Conservation (phyloP, 2,113 vertebrate genomes). For the Emydocephalus ijimae region DNA sequence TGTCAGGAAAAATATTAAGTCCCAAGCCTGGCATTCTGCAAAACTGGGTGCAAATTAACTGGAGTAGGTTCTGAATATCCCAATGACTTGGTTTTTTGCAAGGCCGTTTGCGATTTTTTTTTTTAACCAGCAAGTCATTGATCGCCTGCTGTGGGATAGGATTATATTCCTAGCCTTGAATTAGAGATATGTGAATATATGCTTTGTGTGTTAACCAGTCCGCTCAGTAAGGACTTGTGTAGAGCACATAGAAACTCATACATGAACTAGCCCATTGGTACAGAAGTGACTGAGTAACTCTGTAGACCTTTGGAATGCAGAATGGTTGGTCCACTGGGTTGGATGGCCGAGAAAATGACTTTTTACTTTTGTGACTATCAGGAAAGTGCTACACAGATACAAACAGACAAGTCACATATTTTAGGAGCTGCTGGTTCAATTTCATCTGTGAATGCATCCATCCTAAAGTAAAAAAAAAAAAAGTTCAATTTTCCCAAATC, state of each 20-base stretch:
- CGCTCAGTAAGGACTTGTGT: neutral
- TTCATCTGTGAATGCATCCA: neutral
- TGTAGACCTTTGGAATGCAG: neutral
- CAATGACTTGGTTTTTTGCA: neutral
- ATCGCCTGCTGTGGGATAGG: neutral
- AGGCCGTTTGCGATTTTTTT: neutral
- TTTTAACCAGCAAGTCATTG: neutral
- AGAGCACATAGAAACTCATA: neutral
- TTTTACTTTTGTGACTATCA: neutral
- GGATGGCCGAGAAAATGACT: neutral
- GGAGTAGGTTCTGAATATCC: neutral
- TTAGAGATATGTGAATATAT: neutral
- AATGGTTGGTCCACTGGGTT: neutral
- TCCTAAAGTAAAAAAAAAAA: neutral
- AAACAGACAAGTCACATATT: neutral
- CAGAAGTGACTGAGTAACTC: neutral
- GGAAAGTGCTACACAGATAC: too few species aligned
- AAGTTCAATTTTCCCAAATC: neutral
- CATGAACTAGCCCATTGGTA: neutral
- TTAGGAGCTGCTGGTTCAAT: neutral
- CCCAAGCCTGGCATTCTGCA: neutral
- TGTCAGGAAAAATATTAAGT: neutral
- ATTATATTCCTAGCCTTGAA: neutral
- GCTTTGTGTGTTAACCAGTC: neutral
- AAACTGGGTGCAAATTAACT: neutral